Conservation (phyloP, 2,797 vertebrate species). For the Falco biarmicus region DNA sequence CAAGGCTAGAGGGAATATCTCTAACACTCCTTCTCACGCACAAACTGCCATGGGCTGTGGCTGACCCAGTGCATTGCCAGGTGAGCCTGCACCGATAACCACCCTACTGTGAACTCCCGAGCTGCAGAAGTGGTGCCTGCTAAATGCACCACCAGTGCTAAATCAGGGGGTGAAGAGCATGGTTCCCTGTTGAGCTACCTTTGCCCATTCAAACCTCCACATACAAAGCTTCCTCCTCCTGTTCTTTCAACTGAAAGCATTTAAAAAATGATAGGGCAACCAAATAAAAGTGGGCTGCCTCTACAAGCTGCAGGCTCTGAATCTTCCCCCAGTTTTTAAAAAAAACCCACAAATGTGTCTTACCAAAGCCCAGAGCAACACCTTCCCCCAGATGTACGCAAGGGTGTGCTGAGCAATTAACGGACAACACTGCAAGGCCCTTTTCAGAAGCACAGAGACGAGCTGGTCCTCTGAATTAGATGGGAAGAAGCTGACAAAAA, state of each 20-base stretch:
- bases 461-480: slow-evolving; percentile 16
- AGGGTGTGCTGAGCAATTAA: neutral
- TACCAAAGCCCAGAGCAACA: fast-evolving
- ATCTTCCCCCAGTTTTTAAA: neutral
- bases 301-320: neutral
- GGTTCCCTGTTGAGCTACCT: neutral
- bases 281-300: neutral
- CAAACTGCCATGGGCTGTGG: fast-evolving
- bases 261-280: neutral
- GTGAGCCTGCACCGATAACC: neutral
- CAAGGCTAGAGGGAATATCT: neutral
- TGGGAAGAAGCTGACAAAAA: neutral
- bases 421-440: neutral
- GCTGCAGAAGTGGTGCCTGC: neutral
- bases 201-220: neutral
- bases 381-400: neutral
- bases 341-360: neutral
- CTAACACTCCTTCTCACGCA: neutral
- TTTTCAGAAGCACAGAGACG: neutral
- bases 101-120: neutral
- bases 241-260: neutral
- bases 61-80: no score
- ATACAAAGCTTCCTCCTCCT: neutral
- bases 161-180: neutral
- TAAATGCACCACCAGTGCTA: neutral